phyloP scores from a whole-genome alignment of 2,888 invertebrate genomes.

The Diplolepis rosae region DNA sequence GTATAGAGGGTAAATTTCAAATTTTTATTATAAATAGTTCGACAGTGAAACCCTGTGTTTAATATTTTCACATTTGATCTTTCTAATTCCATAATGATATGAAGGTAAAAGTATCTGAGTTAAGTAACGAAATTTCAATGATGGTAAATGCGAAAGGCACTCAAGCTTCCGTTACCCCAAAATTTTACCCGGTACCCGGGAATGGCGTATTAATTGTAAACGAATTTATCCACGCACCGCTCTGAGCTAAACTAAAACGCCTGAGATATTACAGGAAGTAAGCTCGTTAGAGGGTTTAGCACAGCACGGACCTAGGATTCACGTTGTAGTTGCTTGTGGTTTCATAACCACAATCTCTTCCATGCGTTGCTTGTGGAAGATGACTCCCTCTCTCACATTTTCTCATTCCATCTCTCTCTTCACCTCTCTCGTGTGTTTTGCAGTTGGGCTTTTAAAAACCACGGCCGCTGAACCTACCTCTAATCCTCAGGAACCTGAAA shows the following conservation, averaged over 20 bases:
- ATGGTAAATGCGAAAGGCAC: conserved; percentile 15
- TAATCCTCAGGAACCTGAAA: conserved; percentile 41
- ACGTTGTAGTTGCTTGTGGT: conserved; percentile 68
- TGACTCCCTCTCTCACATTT: conserved; percentile 34
- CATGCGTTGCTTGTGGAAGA: conserved; percentile 64
- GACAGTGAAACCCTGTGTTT: too few species aligned
- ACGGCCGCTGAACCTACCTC: conserved; percentile 55
- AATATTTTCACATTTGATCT: too few species aligned
- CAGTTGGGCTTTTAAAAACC: conserved; percentile 67
- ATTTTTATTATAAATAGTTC: too few species aligned
- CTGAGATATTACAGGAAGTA: conserved; percentile 69
- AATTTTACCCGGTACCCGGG: conserved; percentile 42
- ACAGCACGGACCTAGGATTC: conserved; percentile 54
- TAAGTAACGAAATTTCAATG: conserved; percentile 6
- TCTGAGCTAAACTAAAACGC: conserved; percentile 66
- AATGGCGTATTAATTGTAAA: conserved; percentile 66
- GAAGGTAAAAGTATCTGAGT: too few species aligned
- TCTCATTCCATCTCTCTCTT: conserved; percentile 11
- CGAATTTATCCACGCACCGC: conserved; percentile 65
- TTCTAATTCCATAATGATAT: too few species aligned
- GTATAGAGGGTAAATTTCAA: too few species aligned
- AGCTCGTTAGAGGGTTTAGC: conserved; percentile 71
- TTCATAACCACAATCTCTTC: conserved; percentile 69
- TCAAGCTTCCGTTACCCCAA: conserved; percentile 1
- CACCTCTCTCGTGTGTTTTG: conserved; percentile 58